Evolutionary conservation across 2,888 invertebrate genomes (phyloP).

Genomic region (Plagodis dolabraria): DNA sequence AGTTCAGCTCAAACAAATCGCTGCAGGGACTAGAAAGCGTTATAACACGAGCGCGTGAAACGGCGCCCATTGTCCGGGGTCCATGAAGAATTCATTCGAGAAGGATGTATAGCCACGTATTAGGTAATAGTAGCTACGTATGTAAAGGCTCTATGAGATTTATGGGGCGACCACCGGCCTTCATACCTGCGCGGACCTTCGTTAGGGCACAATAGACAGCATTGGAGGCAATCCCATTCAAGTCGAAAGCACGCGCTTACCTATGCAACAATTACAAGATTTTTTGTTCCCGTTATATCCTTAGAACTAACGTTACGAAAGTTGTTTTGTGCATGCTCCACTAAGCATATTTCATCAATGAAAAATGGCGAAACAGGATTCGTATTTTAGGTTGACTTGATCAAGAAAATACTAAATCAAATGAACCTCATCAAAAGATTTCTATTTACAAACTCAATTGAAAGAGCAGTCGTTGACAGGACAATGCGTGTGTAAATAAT

Average conservation of each 20-base stretch:
- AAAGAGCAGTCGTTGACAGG: slow-evolving; percentile 54
- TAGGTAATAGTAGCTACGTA: slow-evolving; percentile 25
- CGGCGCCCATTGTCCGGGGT: slow-evolving; percentile 52
- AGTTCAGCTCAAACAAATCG: slow-evolving; percentile 52
- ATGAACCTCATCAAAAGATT: slow-evolving; percentile 44
- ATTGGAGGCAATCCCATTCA: slow-evolving; percentile 60
- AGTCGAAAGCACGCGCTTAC: slow-evolving; percentile 45
- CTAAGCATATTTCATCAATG: neutral
- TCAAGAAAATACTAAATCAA: slow-evolving; percentile 32
- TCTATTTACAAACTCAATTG: slow-evolving; percentile 51
- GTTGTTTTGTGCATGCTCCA: neutral
- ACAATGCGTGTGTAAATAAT: slow-evolving; percentile 73
- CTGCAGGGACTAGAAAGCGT: slow-evolving; percentile 45
- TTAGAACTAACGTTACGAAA: slow-evolving; percentile 3
- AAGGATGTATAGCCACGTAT: slow-evolving; percentile 38
- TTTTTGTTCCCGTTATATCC: slow-evolving; percentile 13
- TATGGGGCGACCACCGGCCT: slow-evolving; percentile 55
- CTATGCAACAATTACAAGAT: slow-evolving; percentile 21
- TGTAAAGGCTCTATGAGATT: slow-evolving; percentile 45
- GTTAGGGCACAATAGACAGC: slow-evolving; percentile 54
- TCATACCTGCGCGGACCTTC: slow-evolving; percentile 65
- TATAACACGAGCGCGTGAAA: slow-evolving; percentile 59
- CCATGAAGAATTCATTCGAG: slow-evolving; percentile 36
- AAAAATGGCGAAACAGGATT: neutral
- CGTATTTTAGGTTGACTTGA: slow-evolving; percentile 23